Conservation (phyloP, 2,888 invertebrate species). For the Schizaphis graminum region DNA sequence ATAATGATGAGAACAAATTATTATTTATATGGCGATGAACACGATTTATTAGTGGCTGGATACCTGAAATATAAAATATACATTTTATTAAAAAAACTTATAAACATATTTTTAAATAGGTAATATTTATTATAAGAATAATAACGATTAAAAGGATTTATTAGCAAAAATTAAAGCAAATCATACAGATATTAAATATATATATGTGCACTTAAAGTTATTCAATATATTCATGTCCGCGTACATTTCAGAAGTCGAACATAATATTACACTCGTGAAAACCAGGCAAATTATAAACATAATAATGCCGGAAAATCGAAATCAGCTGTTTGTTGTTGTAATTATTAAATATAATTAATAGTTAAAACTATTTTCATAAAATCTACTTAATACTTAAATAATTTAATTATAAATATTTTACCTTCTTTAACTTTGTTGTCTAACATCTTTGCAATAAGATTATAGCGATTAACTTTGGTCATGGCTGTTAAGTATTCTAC, state of each 20-base stretch:
- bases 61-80: constrained; percentile 40
- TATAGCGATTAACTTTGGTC: constrained; percentile 59
- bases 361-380: background rate
- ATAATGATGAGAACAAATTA: constrained; percentile 45
- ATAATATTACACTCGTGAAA: no score
- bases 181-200: background rate
- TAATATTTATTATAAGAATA: background rate
- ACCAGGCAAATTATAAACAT: no score
- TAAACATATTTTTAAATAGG: background rate
- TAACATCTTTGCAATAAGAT: constrained; percentile 58
- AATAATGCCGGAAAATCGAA: no score
- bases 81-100: background rate
- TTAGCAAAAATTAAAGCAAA: background rate
- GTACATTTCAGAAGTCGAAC: no score
- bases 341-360: background rate
- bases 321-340: no score
- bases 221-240: no score
- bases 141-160: background rate
- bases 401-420: constrained; percentile 33
- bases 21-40: constrained; percentile 48
- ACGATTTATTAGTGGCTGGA: constrained; percentile 47
- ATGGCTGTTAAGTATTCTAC: constrained; percentile 55
- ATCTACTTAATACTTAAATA: background rate
- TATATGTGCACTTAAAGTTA: background rate
- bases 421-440: constrained; percentile 64